These are phyloP conservation scores for Hypocryptadius cinnamomeus DNA, from an alignment of 2,113 vertebrate species.

Conservation along the genomic window DNA sequence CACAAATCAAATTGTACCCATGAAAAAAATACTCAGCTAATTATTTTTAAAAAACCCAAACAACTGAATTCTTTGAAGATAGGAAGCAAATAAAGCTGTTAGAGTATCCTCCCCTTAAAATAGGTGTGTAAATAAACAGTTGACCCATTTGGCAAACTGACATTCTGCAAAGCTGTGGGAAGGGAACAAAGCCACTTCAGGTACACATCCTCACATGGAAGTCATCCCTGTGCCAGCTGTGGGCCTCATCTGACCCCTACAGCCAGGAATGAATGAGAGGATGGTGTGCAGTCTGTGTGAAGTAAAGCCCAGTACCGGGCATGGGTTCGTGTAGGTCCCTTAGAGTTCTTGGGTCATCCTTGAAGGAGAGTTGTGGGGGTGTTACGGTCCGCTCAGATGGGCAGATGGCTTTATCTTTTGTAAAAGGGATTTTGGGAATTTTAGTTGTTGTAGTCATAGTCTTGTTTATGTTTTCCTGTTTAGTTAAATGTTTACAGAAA, in stretches of 20 bases:
- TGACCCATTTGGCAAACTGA: neutral
- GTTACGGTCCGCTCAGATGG: neutral
- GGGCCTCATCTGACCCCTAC: neutral
- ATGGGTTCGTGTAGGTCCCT: neutral
- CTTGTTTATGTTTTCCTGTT: neutral
- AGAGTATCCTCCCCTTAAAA: neutral
- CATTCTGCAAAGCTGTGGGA: neutral
- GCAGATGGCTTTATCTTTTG: neutral
- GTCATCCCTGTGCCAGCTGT: neutral
- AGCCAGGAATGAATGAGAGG: neutral
- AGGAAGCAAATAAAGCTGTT: neutral
- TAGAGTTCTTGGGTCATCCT: neutral
- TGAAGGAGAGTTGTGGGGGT: neutral
- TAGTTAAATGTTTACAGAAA: neutral
- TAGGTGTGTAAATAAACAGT: neutral
- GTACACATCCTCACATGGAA: neutral
- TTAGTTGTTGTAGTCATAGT: neutral
- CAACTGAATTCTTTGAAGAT: neutral
- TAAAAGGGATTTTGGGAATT: neutral
- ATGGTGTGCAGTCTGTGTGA: neutral
- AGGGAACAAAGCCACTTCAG: neutral
- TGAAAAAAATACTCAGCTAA: neutral
- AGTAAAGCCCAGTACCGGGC: neutral
- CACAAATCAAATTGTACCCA: neutral
- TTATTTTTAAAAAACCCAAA: neutral